These are phyloP conservation scores for Mechanitis messenoides DNA, from an alignment of 2,888 invertebrate genomes.

Conservation along the genomic window DNA sequence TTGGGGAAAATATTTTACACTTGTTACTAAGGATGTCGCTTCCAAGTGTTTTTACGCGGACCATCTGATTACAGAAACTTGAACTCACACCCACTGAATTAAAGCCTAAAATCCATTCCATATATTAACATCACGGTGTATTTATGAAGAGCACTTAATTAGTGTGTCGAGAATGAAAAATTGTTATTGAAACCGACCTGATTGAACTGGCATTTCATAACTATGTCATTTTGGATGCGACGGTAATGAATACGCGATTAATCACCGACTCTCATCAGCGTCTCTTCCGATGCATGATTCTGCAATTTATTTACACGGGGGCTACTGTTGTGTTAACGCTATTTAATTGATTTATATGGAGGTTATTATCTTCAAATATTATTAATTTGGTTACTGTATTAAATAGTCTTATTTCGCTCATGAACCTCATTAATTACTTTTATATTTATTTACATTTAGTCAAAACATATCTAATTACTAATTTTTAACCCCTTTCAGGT, in stretches of 20 bases:
- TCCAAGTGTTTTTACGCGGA: constrained; percentile 52
- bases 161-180: constrained; percentile 76
- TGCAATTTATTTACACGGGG: constrained; percentile 42
- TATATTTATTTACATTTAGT: too few species aligned
- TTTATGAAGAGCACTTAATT: constrained; percentile 75
- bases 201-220: constrained; percentile 74
- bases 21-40: constrained; percentile 75
- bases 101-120: constrained; percentile 43
- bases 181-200: constrained; percentile 74
- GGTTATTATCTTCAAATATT: background rate
- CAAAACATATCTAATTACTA: too few species aligned
- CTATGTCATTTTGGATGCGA: constrained; percentile 72
- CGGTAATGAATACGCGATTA: constrained; percentile 69
- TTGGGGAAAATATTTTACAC: constrained; percentile 77
- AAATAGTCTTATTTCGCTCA: too few species aligned
- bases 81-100: constrained; percentile 33
- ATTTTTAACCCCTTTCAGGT: too few species aligned
- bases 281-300: constrained; percentile 48
- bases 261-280: constrained; percentile 54
- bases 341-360: background rate
- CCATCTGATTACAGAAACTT: constrained; percentile 39
- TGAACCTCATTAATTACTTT: too few species aligned
- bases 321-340: constrained; percentile 37
- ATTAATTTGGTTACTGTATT: too few species aligned
- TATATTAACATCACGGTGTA: constrained; percentile 45